Evolutionary conservation across 2,797 vertebrate genomes (phyloP).

Genomic region (Chelidonichthys spinosus): DNA sequence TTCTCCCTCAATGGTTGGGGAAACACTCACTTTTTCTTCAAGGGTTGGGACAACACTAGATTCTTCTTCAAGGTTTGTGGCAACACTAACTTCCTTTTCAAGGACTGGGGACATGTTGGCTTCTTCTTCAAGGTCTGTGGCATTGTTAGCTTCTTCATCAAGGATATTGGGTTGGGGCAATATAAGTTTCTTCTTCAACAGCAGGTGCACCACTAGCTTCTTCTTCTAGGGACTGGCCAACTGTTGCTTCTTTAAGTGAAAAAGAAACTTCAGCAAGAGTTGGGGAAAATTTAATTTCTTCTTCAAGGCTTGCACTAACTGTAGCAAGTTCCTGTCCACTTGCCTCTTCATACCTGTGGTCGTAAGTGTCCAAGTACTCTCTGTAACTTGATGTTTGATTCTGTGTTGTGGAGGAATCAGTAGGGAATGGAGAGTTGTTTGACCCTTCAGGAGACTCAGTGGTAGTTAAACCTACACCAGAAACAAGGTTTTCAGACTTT

Average conservation of each 20-base stretch:
- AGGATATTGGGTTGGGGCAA: not conserved
- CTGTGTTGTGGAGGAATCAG: constrained; percentile 24
- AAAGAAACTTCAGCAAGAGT: not conserved
- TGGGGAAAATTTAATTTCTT: constrained; percentile 12
- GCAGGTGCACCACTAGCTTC: not conserved
- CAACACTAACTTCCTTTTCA: not conserved
- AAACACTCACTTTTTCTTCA: not conserved
- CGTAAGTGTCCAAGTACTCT: constrained; percentile 39
- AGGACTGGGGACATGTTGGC: not conserved
- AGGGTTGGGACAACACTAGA: not conserved
- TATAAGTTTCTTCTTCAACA: not conserved
- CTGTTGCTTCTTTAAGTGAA: not conserved
- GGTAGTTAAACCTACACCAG: constrained; percentile 37
- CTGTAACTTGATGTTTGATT: constrained; percentile 51
- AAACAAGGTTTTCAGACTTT: constrained; percentile 26
- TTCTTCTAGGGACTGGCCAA: not conserved
- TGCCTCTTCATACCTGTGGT: constrained; percentile 65
- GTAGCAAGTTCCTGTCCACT: constrained; percentile 66
- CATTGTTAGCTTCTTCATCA: not conserved
- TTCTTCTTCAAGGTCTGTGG: not conserved
- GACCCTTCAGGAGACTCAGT: constrained; percentile 47
- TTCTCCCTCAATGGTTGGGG: not conserved
- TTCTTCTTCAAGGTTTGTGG: not conserved
- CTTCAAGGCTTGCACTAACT: constrained; percentile 21
- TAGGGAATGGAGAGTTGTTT: constrained; percentile 37